Percentiles rank a stretch among this genome's conserved stretches.
These are phyloP conservation scores for Oligia latruncula DNA, from an alignment of 2,888 invertebrate genomes.

Conservation along the genomic window DNA sequence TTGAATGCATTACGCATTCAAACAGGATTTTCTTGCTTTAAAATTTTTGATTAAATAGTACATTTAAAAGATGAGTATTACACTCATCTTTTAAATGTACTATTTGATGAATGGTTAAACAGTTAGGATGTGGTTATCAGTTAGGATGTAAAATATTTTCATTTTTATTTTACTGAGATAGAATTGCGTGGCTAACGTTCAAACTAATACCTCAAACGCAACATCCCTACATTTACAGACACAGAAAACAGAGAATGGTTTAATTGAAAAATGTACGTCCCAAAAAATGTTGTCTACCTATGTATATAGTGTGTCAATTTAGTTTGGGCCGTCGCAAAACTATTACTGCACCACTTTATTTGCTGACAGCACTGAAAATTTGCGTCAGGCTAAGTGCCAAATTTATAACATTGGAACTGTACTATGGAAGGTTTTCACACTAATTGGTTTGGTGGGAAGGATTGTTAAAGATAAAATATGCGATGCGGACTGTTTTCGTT, in stretches of 20 bases:
- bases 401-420: conserved; percentile 87
- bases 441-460: conserved; percentile 88
- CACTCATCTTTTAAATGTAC: not conserved
- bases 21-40: not conserved
- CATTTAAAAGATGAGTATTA: no score
- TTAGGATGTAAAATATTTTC: not conserved
- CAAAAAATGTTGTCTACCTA: conserved; percentile 75
- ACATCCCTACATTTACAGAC: conserved; percentile 45
- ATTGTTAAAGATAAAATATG: conserved; percentile 90
- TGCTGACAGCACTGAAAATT: conserved; percentile 88
- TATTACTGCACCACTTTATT: conserved; percentile 87
- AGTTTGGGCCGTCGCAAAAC: conserved; percentile 83
- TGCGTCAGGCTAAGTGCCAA: conserved; percentile 90
- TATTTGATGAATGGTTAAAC: not conserved
- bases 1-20: not conserved
- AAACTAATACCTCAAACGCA: conserved; percentile 48
- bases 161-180: conserved; percentile 1
- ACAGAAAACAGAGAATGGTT: conserved; percentile 63
- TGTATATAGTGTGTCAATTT: conserved; percentile 79
- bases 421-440: conserved; percentile 87
- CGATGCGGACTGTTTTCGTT: conserved; percentile 88
- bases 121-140: no score
- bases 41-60: no score
- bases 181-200: conserved; percentile 22
- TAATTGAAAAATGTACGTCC: conserved; percentile 77